Evolutionary conservation across 2,888 invertebrate species (phyloP).

Genomic region (Sphaeridia pumilis): DNA sequence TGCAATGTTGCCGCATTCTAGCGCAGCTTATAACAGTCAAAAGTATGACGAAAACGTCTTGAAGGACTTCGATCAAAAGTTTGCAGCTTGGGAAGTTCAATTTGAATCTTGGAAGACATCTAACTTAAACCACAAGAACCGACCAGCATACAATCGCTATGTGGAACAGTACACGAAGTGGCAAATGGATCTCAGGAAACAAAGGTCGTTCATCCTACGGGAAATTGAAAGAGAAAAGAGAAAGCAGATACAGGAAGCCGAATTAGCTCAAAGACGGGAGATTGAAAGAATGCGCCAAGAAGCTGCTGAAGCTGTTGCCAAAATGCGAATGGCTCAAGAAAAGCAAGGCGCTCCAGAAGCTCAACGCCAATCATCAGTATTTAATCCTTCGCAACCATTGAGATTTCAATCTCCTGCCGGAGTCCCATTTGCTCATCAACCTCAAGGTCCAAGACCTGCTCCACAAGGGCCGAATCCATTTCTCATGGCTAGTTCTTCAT

Average conservation of each 20-base stretch:
- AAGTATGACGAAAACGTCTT: slow-evolving; percentile 26
- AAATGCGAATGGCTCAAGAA: neutral
- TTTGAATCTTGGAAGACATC: slow-evolving; percentile 32
- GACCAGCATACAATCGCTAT: slow-evolving; percentile 22
- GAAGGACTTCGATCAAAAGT: slow-evolving; percentile 32
- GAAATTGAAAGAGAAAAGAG: slow-evolving; percentile 22
- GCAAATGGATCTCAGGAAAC: slow-evolving; percentile 27
- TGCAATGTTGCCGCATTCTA: neutral
- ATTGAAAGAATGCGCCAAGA: neutral
- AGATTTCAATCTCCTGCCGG: neutral
- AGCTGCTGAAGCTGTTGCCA: neutral
- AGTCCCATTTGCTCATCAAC: slow-evolving; percentile 6
- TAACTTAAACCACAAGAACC: slow-evolving; percentile 30
- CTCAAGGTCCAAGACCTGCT: neutral
- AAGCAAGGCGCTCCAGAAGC: neutral
- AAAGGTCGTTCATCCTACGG: slow-evolving; percentile 30
- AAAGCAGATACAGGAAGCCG: neutral
- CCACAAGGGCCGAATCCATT: neutral
- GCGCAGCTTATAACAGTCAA: slow-evolving; percentile 2
- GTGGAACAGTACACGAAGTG: slow-evolving; percentile 27
- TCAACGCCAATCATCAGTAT: neutral
- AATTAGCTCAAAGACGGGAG: neutral
- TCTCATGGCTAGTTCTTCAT: neutral
- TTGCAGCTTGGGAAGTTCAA: slow-evolving; percentile 32
- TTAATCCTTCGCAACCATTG: neutral